Evolutionary conservation across 2,113 vertebrate species (phyloP).

Genomic region (Motacilla tschutschensis): DNA sequence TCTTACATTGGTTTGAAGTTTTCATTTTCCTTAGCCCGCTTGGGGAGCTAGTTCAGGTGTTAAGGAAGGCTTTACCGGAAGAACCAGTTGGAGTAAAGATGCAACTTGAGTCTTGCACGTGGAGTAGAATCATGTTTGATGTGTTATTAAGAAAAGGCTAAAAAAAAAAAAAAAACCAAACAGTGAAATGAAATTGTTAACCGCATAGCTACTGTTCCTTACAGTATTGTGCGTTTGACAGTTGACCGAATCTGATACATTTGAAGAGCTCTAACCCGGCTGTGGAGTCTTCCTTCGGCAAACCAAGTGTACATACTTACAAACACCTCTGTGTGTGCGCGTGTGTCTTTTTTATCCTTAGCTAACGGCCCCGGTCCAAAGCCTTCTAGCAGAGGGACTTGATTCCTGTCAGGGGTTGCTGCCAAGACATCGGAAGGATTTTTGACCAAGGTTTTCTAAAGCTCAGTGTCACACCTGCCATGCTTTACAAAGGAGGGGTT

Average conservation of each 20-base stretch:
- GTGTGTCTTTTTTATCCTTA: constrained; percentile 71
- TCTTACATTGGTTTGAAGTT: constrained; percentile 71
- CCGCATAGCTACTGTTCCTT: constrained; percentile 56
- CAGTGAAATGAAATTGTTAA: constrained; percentile 71
- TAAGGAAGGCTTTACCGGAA: constrained; percentile 85
- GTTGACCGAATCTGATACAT: constrained; percentile 52
- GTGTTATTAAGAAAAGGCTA: constrained; percentile 49
- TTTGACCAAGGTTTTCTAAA: constrained; percentile 98
- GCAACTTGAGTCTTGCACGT: constrained; percentile 44
- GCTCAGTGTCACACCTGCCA: constrained; percentile 98
- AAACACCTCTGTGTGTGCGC: constrained; percentile 2
- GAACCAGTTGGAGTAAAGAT: constrained; percentile 68
- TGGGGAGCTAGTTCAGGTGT: constrained; percentile 81
- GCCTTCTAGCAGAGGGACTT: constrained; percentile 81
- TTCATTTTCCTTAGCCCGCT: constrained; percentile 57
- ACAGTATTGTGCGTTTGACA: constrained; percentile 69
- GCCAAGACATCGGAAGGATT: constrained; percentile 97
- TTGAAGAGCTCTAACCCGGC: constrained; percentile 84
- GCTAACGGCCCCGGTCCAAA: constrained; percentile 78
- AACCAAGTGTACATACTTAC: constrained; percentile 25
- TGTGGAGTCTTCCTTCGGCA: constrained; percentile 80
- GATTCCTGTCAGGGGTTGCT: constrained; percentile 85
- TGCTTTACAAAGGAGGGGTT: constrained; percentile 76
- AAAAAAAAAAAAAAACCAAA: neutral
- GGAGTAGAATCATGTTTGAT: constrained; percentile 51